Conservation (phyloP, 2,888 invertebrate species). For the Silvanus unidentatus region DNA sequence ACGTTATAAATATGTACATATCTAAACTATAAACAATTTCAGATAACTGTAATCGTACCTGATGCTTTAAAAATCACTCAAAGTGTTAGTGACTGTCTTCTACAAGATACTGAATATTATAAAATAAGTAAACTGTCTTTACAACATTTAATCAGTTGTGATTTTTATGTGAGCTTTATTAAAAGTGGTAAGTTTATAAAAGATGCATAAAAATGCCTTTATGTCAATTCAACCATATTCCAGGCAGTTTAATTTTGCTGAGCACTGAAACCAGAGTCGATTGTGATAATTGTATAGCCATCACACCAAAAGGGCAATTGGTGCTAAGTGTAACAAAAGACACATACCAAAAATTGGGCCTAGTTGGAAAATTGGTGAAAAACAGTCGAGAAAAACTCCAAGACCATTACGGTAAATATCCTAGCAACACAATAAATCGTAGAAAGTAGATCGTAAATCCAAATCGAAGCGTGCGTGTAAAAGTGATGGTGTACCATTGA, state of each 20-base stretch:
- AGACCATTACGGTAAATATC: conserved; percentile 50
- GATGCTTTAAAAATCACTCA: conserved; percentile 45
- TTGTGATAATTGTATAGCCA: conserved; percentile 48
- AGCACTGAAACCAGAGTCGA: conserved; percentile 49
- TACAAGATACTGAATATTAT: conserved; percentile 52
- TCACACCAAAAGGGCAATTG: conserved; percentile 50
- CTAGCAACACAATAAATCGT: background rate
- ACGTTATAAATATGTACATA: conserved; percentile 8
- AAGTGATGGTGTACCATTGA: background rate
- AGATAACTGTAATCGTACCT: conserved; percentile 54
- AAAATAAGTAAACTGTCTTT: conserved; percentile 45
- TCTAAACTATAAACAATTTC: conserved; percentile 25
- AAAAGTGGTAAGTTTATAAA: conserved; percentile 47
- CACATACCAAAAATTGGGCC: conserved; percentile 51
- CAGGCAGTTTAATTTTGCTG: conserved; percentile 48
- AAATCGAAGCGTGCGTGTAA: conserved; percentile 11
- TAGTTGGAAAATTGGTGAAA: conserved; percentile 44
- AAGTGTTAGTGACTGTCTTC: conserved; percentile 39
- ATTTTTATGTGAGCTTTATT: conserved; percentile 53
- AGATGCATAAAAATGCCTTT: conserved; percentile 3
- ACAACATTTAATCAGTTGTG: conserved; percentile 46
- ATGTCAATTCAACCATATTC: conserved; percentile 10
- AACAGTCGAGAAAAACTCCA: conserved; percentile 26
- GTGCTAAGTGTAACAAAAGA: conserved; percentile 48
- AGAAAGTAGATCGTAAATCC: conserved; percentile 16